Evolutionary conservation across 2,888 invertebrate genomes (phyloP), one percentile per base, ranked within the genome.

Genomic region (Flexamia atlantica): DNA sequence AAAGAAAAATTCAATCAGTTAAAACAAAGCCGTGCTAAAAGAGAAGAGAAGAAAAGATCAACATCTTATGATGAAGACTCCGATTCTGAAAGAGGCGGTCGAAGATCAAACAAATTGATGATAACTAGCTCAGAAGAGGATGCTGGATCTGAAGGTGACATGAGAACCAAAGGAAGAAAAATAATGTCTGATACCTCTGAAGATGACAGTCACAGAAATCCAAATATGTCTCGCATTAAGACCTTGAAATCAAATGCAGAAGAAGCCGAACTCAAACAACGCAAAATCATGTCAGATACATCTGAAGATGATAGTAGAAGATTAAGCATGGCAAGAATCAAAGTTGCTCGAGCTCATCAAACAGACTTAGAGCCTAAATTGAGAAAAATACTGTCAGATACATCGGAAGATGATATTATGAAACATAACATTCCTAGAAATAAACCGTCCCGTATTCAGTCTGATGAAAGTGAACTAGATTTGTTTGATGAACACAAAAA

Each of bases 11-110:
- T 97, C 89, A 95, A 95, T 87, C 96, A 96, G 88, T 89, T 97
- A 85, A 97, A 97, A 89, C 96, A 97, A 89, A 95, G 96, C 88
- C 92, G 97, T 86, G 97, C 97, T 0, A 96, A 97, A 89, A 93
- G 96, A 12, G 96, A 96, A 89, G 97, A 96, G 90, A 97, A 97
- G 92, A 97, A 97, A 89, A 93, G 97, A 84, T 97, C 97, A 5
- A 94, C 94, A 0, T 97, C 97, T 84, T 96, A 97, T 93, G 97
- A 97, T 88, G 97, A 97, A 88, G 96, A 97, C 88, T 95, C 96
- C 64, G 97, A 90, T 53, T 91, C 91, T 0, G 92, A 92, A n/a
- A 89, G 90, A 94, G 0, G 92, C 91, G 28, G 87, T 83, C 85
- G 91, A 90, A 87, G 92, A 90, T 88, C 86, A 82, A 84, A 88